Base-by-base conservation (phyloP, 2,888 invertebrate species). In the Tetramorium bicarinatum region DNA sequence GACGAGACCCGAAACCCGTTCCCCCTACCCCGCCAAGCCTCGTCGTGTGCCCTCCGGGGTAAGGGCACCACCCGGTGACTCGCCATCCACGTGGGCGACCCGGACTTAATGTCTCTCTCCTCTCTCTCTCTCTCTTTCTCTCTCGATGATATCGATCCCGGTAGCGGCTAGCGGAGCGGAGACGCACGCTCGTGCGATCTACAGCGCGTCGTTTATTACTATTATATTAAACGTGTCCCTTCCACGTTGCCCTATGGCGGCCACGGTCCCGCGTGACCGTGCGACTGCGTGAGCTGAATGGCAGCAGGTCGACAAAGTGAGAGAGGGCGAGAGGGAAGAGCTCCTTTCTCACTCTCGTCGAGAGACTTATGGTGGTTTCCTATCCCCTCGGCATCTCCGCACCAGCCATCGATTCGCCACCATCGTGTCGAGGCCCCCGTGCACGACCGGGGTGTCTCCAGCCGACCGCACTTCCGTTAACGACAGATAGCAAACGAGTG, bases 141-240 rank as follows among this genome's bases (percentile, higher is more conserved):
- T 34, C 29, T 34, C 4, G 59, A 79, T 79, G 72, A 25, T 80
- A 80, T 80, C 59, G 79, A 80, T 80, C 72, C 72, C 9, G n/a
- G 21, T 21, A 25, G 25, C 41, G 52, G 74, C 25, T 18, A 44
- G 76, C 41, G 52, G 52, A 69, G 44, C 41, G 59, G 56, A 25
- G 62, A 25, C 34, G 25, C 47, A 18, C 59, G 79, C 44, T 66
- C 41, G 64, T 41, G 69, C 56, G 79, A 80, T 80, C 79, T 59
- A 34, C 34, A 59, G 38, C 74, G 72, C 56, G 75, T 88, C 88
- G 74, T 88, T 88, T 89, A 85, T 85, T 85, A 82, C 83, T 79
- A 88, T 88, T 89, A 89, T 80, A 71, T 88, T 89, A 89, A 89
- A 89, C 87, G 83, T 76, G 85, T 87, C 74, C 34, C 44, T 81